These are phyloP conservation scores for Himantopus leucocephalus DNA, from an alignment of 2,113 vertebrate genomes.

Conservation along the genomic window DNA sequence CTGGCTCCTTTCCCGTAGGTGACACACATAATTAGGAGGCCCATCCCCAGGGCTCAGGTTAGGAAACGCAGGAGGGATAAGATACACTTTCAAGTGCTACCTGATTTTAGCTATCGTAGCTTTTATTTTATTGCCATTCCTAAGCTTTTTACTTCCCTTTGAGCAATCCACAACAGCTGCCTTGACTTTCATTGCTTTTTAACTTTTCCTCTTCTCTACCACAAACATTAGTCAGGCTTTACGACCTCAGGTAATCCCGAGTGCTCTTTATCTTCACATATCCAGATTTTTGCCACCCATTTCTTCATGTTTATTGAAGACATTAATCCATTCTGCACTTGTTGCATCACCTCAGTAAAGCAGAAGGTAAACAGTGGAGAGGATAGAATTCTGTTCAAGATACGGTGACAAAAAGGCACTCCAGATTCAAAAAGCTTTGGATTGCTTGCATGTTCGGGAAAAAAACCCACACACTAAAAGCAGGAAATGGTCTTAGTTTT, in stretches of 20 bases:
- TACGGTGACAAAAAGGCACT: not conserved
- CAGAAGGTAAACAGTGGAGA: not conserved
- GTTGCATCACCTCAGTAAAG: not conserved
- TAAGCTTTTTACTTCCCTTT: conserved; percentile 35
- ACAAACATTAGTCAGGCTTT: conserved; percentile 17
- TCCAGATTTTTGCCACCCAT: not conserved
- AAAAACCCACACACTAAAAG: not conserved
- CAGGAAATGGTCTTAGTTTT: not conserved
- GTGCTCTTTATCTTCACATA: not conserved
- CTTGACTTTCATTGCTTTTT: conserved; percentile 35
- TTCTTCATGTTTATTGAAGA: not conserved
- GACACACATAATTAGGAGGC: not conserved
- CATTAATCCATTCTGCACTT: not conserved
- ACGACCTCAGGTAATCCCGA: not conserved
- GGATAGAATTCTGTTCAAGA: not conserved
- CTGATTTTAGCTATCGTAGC: not conserved
- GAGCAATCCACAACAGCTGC: not conserved
- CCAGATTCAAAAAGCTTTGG: not conserved
- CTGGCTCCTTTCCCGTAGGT: not conserved
- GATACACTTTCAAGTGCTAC: not conserved
- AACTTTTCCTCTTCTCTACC: conserved; percentile 12
- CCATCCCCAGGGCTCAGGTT: not conserved
- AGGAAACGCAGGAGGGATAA: not conserved
- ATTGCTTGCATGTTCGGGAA: not conserved
- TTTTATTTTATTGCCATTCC: not conserved